phyloP scores from a whole-genome alignment of 1,140 invertebrate genomes.

The Drosophila miranda region DNA sequence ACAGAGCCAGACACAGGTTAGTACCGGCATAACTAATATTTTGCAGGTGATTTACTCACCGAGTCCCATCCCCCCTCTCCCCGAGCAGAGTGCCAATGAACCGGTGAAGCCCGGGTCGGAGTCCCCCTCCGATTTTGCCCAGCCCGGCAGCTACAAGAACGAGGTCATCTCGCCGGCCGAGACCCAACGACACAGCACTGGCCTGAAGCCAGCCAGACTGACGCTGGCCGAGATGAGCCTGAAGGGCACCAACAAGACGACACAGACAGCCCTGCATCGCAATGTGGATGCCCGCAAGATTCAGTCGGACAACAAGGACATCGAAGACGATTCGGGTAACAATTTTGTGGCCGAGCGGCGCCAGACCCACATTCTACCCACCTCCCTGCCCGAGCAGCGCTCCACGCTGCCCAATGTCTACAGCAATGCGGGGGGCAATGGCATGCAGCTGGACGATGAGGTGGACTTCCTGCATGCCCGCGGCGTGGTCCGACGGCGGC shows the following conservation, averaged over 20 bases:
- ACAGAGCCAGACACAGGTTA: constrained; percentile 58
- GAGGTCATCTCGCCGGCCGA: constrained; percentile 51
- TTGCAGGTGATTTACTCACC: not conserved
- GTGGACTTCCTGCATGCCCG: constrained; percentile 73
- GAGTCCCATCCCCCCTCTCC: not conserved
- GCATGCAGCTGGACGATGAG: constrained; percentile 74
- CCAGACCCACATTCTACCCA: constrained; percentile 67
- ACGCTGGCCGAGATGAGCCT: constrained; percentile 10
- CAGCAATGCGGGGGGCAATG: constrained; percentile 81
- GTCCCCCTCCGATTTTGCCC: constrained; percentile 52
- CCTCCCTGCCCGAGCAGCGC: constrained; percentile 73
- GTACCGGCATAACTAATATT: constrained; percentile 24
- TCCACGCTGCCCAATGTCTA: constrained; percentile 78
- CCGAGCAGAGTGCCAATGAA: constrained; percentile 63
- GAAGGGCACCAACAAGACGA: constrained; percentile 62
- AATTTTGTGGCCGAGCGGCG: constrained; percentile 74
- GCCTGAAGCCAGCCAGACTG: constrained; percentile 12
- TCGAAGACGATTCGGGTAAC: constrained; percentile 78
- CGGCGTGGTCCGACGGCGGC: constrained; percentile 62
- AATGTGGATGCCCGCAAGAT: constrained; percentile 80
- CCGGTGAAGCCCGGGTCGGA: constrained; percentile 54
- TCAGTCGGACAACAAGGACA: constrained; percentile 82
- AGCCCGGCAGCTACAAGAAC: constrained; percentile 67
- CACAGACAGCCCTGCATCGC: constrained; percentile 51
- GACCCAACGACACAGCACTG: constrained; percentile 4